Evolutionary conservation across 2,797 vertebrate genomes (phyloP), one percentile per base, ranked within the genome.

Genomic region (Pangasius sanitwongsei): DNA sequence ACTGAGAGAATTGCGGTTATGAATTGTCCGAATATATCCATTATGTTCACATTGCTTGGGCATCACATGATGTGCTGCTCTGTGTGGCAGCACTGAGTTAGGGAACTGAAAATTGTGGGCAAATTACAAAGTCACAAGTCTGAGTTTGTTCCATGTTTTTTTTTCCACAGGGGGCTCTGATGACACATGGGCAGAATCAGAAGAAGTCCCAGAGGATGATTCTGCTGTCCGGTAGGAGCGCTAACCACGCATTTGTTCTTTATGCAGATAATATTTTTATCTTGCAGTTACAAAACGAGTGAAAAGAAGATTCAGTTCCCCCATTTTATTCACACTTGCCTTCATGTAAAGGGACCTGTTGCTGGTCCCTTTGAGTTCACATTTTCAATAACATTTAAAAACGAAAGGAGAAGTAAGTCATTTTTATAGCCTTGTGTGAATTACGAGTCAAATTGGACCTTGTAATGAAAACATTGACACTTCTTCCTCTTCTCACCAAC

Each of bases 191-290:
- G 96, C 96, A 0, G 97, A 98, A 90, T 91, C 96, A 0, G 98
- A 98, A 90, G 98, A 98, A 85, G 92, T 98, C 89, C 96, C 95
- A 0, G 97, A 98, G 91, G 98, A 98, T 28, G 98, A 98, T 91
- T 94, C 93, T 86, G 97, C 94, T 0, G 96, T 96, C 91, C 95
- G 98, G 98, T 99, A 93, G 95, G 95, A 80, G 63, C 18, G 34
- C 61, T 31, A 84, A 84, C 15, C 41, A 67, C 2, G 1, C 55
- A 41, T 80, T 80, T 80, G 28, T 78, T 55, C 18, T 6, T 83
- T 83, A 67, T 67, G 8, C 7, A 34, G n/a, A 67, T 11, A 3
- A 67, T 31, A 48, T 65, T 84, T 83, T 48, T 31, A 34, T 13
- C 1, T 55, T 23, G 7, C 6, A 23, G 16, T 48, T 84, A 31